Evolutionary conservation across 2,797 vertebrate species (phyloP).

Genomic region (Halcyon badia): DNA sequence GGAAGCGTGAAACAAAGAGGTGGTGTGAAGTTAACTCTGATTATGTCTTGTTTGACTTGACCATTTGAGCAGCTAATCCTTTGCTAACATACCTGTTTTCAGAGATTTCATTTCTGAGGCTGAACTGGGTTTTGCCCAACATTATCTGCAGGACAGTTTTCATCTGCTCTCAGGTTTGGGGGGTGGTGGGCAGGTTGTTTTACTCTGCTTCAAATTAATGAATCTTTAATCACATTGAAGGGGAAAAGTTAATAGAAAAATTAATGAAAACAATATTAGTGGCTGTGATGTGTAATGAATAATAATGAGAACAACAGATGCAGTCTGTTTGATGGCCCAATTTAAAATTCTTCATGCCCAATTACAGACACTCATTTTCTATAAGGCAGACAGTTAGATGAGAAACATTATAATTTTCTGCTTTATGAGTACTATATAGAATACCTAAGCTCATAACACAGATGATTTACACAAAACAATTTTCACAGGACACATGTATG

Average conservation of each 20-base stretch:
- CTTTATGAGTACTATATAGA: neutral
- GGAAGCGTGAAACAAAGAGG: neutral
- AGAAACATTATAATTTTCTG: constrained; percentile 40
- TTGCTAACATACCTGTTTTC: neutral
- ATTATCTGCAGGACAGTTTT: neutral
- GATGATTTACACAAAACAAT: neutral
- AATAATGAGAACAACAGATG: constrained; percentile 64
- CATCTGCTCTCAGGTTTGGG: constrained; percentile 17
- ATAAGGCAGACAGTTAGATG: neutral
- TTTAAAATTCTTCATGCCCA: constrained; percentile 70
- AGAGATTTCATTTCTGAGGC: neutral
- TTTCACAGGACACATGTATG: neutral
- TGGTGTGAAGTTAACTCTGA: constrained; percentile 3
- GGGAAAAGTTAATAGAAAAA: constrained; percentile 74
- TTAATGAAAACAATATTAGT: constrained; percentile 71
- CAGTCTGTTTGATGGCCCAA: constrained; percentile 44
- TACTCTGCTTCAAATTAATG: constrained; percentile 53
- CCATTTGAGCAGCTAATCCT: constrained; percentile 56
- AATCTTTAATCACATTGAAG: constrained; percentile 70
- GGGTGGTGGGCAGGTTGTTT: constrained; percentile 1
- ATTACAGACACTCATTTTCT: constrained; percentile 59
- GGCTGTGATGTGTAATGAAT: constrained; percentile 31
- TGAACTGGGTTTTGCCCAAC: neutral
- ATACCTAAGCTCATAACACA: neutral
- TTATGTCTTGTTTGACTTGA: constrained; percentile 11